A percentile compares a stretch with the other conserved stretches of the same genome.
These are phyloP conservation scores for Sebastes trivittatus DNA, from an alignment of 2,797 vertebrate species.

Conservation along the genomic window DNA sequence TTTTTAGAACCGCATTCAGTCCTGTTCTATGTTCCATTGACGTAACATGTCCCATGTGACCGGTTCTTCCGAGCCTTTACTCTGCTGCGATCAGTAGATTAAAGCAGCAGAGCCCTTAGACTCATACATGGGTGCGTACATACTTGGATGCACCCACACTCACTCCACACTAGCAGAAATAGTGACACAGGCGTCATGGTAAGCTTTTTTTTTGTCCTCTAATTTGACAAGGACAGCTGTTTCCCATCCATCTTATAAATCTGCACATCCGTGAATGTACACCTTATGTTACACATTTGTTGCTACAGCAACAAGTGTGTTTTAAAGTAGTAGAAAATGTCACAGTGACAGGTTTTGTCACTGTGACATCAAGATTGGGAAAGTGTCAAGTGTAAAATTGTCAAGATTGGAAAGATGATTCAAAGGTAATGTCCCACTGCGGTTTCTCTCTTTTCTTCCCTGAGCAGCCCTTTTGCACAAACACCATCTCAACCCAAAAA, in stretches of 20 bases:
- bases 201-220: not conserved
- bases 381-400: not conserved
- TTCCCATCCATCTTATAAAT: not conserved
- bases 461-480: not conserved
- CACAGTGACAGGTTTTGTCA: not conserved
- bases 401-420: constrained; percentile 1
- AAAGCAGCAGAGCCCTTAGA: constrained; percentile 12
- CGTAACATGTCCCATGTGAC: not conserved
- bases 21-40: not conserved
- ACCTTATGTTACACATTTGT: not conserved
- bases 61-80: not conserved
- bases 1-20: not conserved
- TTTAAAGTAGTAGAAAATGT: not conserved
- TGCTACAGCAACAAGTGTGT: not conserved
- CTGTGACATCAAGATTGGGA: not conserved
- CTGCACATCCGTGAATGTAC: not conserved
- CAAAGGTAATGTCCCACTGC: not conserved
- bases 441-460: not conserved
- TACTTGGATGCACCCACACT: not conserved
- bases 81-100: not conserved
- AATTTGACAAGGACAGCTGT: not conserved
- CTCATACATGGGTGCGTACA: not conserved
- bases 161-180: not conserved
- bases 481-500: not conserved
- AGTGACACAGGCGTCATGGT: not conserved